phyloP scores from a whole-genome alignment of 2,797 vertebrate genomes.

The Lacerta viridis region DNA sequence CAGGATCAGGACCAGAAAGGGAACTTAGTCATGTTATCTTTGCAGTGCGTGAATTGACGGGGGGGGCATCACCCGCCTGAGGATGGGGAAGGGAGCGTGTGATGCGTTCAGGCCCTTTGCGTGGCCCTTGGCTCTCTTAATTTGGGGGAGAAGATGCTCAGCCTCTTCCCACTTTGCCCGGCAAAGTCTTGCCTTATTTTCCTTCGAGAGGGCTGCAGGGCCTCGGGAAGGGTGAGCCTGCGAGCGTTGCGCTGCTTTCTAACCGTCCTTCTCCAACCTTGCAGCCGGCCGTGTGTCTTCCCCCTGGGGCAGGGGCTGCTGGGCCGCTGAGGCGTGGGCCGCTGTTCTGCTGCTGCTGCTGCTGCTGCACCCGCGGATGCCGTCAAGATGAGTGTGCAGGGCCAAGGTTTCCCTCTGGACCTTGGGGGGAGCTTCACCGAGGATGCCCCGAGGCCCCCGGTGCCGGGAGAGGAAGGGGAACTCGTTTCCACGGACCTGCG shows the following conservation, averaged over 20 bases:
- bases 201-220: background rate
- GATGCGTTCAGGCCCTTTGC: background rate
- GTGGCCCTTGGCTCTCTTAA: background rate
- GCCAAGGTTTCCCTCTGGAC: conserved; percentile 90
- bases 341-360: conserved; percentile 44
- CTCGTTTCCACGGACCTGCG: conserved; percentile 88
- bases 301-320: conserved; percentile 72
- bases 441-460: conserved; percentile 96
- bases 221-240: background rate
- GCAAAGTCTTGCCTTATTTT: background rate
- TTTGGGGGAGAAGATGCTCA: background rate
- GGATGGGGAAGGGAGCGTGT: background rate
- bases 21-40: too few species aligned
- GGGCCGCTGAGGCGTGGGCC: conserved; percentile 79
- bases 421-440: conserved; percentile 95
- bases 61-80: background rate
- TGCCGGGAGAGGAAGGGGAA: conserved; percentile 97
- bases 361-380: conserved; percentile 79
- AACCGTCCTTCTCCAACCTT: conserved; percentile 61
- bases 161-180: background rate
- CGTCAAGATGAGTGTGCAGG: conserved; percentile 92
- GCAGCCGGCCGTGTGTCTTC: conserved; percentile 73
- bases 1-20: background rate
- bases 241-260: background rate
- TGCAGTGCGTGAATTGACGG: too few species aligned